These are phyloP conservation scores for Temnothorax nylanderi DNA, from an alignment of 1,140 invertebrate genomes.

Conservation along the genomic window DNA sequence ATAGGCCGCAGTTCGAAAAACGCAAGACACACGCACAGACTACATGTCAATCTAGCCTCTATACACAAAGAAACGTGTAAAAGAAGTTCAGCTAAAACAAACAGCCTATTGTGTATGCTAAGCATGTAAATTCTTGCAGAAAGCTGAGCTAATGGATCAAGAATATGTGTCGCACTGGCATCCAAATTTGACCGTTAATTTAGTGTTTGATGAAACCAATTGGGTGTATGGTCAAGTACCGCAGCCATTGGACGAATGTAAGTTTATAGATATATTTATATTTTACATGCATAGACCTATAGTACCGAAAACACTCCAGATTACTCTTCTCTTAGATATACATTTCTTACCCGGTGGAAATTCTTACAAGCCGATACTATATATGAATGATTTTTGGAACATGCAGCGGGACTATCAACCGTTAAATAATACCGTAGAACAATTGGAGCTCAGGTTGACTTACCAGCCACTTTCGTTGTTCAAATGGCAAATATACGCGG, in stretches of 20 bases:
- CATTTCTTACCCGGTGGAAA: slow-evolving; percentile 94
- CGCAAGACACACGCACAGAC: no score
- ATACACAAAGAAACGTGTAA: no score
- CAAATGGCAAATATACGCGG: slow-evolving; percentile 99
- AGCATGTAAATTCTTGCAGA: slow-evolving; percentile 83
- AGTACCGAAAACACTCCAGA: not conserved
- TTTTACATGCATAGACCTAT: not conserved
- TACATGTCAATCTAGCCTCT: no score
- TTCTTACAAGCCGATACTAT: slow-evolving; percentile 97
- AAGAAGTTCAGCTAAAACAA: not conserved
- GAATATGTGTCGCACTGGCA: slow-evolving; percentile 99
- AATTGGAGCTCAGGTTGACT: slow-evolving; percentile 92
- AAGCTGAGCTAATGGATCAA: slow-evolving; percentile 92
- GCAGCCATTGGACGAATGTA: slow-evolving; percentile 96
- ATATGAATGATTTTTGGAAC: slow-evolving; percentile 99
- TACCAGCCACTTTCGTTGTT: slow-evolving; percentile 97
- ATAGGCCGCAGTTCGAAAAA: no score
- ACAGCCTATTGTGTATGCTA: not conserved
- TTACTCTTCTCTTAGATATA: slow-evolving; percentile 88
- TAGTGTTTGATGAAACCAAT: slow-evolving; percentile 97
- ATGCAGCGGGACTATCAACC: slow-evolving; percentile 98
- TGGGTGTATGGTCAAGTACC: slow-evolving; percentile 97
- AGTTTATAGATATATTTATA: slow-evolving; percentile 72
- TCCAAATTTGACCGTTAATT: slow-evolving; percentile 98
- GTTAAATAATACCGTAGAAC: slow-evolving; percentile 94